phyloP scores from a whole-genome alignment of 2,113 vertebrate species.

The Dryoscopus gambensis region DNA sequence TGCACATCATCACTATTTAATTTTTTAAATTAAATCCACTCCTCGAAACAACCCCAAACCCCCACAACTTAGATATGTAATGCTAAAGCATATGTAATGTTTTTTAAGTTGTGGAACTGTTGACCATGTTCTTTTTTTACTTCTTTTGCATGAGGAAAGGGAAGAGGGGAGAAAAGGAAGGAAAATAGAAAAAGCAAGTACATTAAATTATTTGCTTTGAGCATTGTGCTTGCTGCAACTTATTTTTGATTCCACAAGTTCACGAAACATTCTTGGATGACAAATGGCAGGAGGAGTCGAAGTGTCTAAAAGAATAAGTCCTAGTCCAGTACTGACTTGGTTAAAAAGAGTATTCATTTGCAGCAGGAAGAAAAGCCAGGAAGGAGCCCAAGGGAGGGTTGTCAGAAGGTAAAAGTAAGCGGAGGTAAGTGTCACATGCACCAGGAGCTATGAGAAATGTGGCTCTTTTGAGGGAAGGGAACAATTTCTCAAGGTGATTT shows the following conservation, averaged over 20 bases:
- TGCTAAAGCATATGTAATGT: not conserved
- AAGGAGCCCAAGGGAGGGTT: not conserved
- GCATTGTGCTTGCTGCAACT: not conserved
- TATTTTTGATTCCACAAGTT: not conserved
- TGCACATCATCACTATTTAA: not conserved
- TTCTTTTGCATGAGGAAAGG: not conserved
- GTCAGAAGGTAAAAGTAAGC: not conserved
- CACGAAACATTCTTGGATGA: not conserved
- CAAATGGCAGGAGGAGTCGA: not conserved
- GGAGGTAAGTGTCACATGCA: not conserved
- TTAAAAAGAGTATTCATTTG: not conserved
- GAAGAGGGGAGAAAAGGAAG: not conserved
- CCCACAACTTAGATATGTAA: not conserved
- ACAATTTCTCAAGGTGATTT: not conserved
- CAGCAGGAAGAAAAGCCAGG: not conserved
- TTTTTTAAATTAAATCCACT: not conserved
- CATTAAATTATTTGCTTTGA: not conserved
- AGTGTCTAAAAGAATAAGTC: not conserved
- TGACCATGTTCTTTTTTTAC: not conserved
- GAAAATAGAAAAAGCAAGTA: not conserved
- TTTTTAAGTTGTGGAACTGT: not conserved
- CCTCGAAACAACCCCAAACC: not conserved
- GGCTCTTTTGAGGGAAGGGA: not conserved
- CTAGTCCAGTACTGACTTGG: not conserved
- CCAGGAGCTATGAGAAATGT: not conserved